Evolutionary conservation across 2,797 vertebrate species (phyloP).

Genomic region (Carcharodon carcharias): DNA sequence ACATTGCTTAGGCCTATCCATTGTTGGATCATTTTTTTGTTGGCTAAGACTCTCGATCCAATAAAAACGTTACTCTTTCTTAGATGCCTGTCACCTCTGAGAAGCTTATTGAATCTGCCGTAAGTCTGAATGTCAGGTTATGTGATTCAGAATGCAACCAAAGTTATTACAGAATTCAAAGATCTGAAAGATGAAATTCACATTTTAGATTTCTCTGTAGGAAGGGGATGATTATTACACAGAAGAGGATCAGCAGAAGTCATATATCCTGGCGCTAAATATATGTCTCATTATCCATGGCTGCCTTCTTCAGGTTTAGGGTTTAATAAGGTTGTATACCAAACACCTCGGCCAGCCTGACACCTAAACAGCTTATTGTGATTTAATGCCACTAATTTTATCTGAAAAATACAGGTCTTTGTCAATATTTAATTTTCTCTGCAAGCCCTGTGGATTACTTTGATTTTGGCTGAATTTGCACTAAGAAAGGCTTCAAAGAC

Average conservation of each 20-base stretch:
- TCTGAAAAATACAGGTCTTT: neutral
- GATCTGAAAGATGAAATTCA: neutral
- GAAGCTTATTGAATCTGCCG: neutral
- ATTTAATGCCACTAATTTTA: neutral
- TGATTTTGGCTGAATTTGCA: neutral
- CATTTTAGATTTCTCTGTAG: neutral
- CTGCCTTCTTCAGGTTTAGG: neutral
- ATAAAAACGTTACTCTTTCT: neutral
- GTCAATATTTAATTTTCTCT: neutral
- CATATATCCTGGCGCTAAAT: neutral
- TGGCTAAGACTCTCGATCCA: neutral
- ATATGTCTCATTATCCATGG: neutral
- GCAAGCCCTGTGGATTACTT: neutral
- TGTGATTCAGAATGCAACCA: neutral
- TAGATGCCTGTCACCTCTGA: neutral
- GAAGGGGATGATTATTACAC: neutral
- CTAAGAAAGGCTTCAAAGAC: neutral
- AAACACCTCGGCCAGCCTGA: neutral
- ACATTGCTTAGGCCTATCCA: neutral
- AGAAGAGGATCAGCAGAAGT: neutral
- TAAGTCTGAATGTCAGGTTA: neutral
- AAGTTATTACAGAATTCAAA: conserved; percentile 4
- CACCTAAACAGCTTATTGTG: neutral
- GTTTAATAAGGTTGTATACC: neutral
- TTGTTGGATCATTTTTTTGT: neutral